Base-by-base conservation (phyloP, 2,113 vertebrate species). In the Sebastes schlegelii region DNA sequence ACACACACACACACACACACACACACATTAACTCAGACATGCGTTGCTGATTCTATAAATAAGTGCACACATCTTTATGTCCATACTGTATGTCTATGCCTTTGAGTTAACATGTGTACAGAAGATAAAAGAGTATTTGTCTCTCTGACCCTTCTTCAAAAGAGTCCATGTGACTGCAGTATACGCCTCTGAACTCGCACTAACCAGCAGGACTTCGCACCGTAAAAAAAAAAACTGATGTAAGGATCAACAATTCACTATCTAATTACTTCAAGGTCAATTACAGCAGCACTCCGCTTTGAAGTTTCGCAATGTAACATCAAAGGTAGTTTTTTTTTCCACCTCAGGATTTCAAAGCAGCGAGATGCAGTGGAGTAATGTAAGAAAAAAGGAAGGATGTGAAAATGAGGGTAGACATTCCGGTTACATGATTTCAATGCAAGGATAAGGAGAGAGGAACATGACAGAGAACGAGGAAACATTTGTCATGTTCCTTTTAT, bases 241-340 rank as follows among this genome's bases (percentile, higher is more conserved):
- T 77, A 52, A 42, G 82, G 80, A 88, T 87, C 84, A 93, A 93
- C 85, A 88, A 87, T 91, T 86, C 88, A 64, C 76, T 43, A 64
- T 52, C 86, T 89, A 91, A 93, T 93, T 92, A 91, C 78, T 86
- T 83, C 82, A 89, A 94, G 90, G 91, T 93, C 91, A 91, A 89
- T 92, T 92, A 89, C 70, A 84, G 85, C 86, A 86, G 82, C 42
- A 26, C 66, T 65, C 48, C 5, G 70, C 93, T 94, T 94, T 94
- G 92, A 94, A 92, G 92, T 88, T 90, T 83, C 0, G 88, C 88
- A 86, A 90, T 80, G 65, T 40, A 90, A 92, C 92, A 91, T 93
- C 93, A 94, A 93, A 94, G 88, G 88, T 89, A 73, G 62, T 82
- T 89, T 86, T 80, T 68, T 75, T 77, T 77, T 82, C 46, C 74